These are phyloP conservation scores for Siniperca scherzeri DNA, from an alignment of 2,797 vertebrate species.

Conservation along the genomic window DNA sequence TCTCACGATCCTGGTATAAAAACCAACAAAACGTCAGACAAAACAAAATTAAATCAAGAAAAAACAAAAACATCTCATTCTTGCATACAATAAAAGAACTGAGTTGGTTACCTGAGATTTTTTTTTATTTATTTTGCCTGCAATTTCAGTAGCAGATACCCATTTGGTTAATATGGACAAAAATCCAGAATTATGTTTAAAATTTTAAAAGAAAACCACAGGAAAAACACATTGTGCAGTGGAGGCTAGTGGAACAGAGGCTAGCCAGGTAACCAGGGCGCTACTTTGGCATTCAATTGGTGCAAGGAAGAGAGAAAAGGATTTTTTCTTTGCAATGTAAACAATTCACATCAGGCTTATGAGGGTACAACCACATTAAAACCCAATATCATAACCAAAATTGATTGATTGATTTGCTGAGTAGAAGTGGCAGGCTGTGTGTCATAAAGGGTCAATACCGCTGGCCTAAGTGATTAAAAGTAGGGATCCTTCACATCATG, in stretches of 20 bases:
- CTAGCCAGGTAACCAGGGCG: neutral
- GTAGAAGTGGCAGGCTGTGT: neutral
- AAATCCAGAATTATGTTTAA: neutral
- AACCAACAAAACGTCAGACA: neutral
- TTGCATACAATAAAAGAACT: too few species aligned
- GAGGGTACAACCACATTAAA: neutral
- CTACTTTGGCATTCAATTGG: neutral
- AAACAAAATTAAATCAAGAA: neutral
- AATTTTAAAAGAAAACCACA: neutral
- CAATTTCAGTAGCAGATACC: neutral
- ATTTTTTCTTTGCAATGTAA: too few species aligned
- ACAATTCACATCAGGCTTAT: neutral
- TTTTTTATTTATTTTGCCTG: neutral
- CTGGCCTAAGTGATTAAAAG: neutral
- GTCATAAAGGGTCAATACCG: neutral
- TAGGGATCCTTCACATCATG: conserved; percentile 7
- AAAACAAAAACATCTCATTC: too few species aligned
- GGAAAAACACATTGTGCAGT: neutral
- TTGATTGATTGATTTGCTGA: neutral
- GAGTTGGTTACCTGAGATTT: too few species aligned
- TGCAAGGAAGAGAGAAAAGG: neutral
- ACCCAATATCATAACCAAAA: neutral
- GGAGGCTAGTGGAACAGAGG: neutral
- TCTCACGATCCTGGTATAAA: neutral
- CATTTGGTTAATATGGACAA: neutral